Percentiles rank a stretch among this genome's conserved stretches.
Conservation (phyloP, 2,113 vertebrate genomes). For the Plectropomus leopardus region DNA sequence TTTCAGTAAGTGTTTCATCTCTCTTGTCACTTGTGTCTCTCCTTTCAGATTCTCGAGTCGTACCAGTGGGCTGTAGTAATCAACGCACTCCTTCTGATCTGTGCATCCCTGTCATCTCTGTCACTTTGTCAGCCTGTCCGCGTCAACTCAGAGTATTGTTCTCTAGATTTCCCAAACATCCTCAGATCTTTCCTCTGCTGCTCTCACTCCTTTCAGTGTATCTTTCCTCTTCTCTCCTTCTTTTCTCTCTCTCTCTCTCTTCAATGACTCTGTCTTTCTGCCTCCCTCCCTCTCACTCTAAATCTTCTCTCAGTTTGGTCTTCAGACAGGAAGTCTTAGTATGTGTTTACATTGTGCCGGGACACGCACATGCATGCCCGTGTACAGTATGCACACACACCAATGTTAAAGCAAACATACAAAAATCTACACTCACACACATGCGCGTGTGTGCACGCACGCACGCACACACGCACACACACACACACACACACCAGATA, state of each 20-base stretch:
- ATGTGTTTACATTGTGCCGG: conserved; percentile 73
- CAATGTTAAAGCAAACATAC: neutral
- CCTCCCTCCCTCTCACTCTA: conserved; percentile 61
- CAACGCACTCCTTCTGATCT: conserved; percentile 26
- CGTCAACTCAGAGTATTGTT: neutral
- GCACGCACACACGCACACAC: conserved; percentile 19
- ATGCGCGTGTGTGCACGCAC: too few relatives aligned
- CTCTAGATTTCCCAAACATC: conserved; percentile 20
- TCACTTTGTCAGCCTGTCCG: neutral
- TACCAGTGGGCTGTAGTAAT: conserved; percentile 7
- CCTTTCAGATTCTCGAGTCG: conserved; percentile 20
- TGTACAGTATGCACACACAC: conserved; percentile 32
- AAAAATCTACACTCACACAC: neutral
- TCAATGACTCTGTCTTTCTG: conserved; percentile 27
- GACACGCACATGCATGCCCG: conserved; percentile 22
- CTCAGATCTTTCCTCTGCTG: conserved; percentile 8
- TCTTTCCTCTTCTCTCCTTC: conserved; percentile 32
- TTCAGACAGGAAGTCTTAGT: conserved; percentile 76
- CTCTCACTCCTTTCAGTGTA: conserved; percentile 10
- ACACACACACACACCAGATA: neutral
- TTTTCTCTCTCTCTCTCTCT: conserved; percentile 15
- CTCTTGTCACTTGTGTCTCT: conserved; percentile 19
- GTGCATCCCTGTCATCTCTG: conserved; percentile 35
- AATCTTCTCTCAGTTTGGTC: conserved; percentile 52
- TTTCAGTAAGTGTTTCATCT: conserved; percentile 20